Evolutionary conservation across 1,140 invertebrate genomes (phyloP), one percentile per base, ranked within the genome.

Genomic region (Drosophila truncata): DNA sequence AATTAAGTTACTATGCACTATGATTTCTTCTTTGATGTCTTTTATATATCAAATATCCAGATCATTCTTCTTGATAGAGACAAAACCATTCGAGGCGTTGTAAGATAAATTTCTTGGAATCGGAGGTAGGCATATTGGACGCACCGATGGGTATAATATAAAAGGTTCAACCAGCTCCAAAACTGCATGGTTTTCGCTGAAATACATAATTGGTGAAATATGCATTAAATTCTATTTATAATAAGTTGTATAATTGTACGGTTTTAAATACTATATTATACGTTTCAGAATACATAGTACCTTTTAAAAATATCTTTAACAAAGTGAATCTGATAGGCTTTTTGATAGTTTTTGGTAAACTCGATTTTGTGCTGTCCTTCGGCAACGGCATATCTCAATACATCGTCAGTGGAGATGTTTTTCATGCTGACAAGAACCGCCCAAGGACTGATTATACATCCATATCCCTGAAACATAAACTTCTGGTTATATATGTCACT

Each of bases 401-500:
- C 14, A 16, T 47, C 23, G 6, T 9, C 23, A 8, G 23, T 14
- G 23, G 4, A 9, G 13, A 25, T 9, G 8, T 2, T 25, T 3
- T 25, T 16, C 6, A 3, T 9, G 5, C 7, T 23, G 23, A 47
- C 23, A 9, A 47, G 23, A 46, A 23, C 44, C 13, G 44, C 20
- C 20, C 20, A 46, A 25, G 44, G 44, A 46, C 44, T 46, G 13
- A 47, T 47, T 47, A 47, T 47, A 16, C 25, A 25, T 16, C 44
- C 23, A 4, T 9, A 8, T 7, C 14, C 23, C 7, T 16, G 25
- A 4, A 47, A 47, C 7, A 3, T 16, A 13, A 25, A 47, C 23
- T 47, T 47, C 3, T 8, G 16, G 23, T 4, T 3, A 16, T 14
- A 25, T 16, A 25, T 25, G 23, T 47, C 44, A 16, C 14, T 47